Base-by-base conservation (phyloP, 2,888 invertebrate genomes). In the Aspidiotus destructor region DNA sequence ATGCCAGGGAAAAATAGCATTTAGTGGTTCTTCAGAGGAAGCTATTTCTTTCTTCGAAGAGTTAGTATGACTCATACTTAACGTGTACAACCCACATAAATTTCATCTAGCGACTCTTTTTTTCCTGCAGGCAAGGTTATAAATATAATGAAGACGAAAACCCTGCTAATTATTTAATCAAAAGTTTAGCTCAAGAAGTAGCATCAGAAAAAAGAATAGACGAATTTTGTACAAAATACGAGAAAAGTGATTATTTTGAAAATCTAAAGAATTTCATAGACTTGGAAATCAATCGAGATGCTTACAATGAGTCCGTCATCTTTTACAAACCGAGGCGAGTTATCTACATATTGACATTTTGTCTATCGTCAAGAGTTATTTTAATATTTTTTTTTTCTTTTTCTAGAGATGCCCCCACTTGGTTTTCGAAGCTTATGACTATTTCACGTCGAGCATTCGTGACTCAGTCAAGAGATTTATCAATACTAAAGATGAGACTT, bases 21-120 rank as follows among this genome's bases (percentile, higher is more conserved):
- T 85, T 73, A 85, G 89, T 72, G 96, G 95, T 0, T 82, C 85
- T 0, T 83, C 86, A 0, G 79, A 81, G 13, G 80, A 81, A 70
- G 87, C 87, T 0, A 75, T 85, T 5, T 77, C 81, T 41, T 88
- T 88, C 78, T 88, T 92, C 75, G 82, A 85, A 74, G 85, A 83
- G 85, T 87, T 79, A 72, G 71, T 71, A 61, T 9, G 44, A 13
- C 52, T 17, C n/a, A 54, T 8, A 13, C 28, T 28, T 28, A 5
- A 28, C 1, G 28, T 1, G 5, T 28, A 28, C 1, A 28, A 52
- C 52, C 52, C 5, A 52, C 5, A 52, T n/a, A 3, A 15, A 15
- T 52, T 52, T 13, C n/a, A 52, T n/a, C 52, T 52, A 5, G n/a
- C n/a, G n/a, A n/a, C n/a, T n/a, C n/a, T 52, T 52, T 52, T 13